A percentile compares a stretch with the other conserved stretches of the same genome.
These are phyloP conservation scores for Oncorhynchus clarkii DNA, from an alignment of 2,113 vertebrate species.

Conservation along the genomic window DNA sequence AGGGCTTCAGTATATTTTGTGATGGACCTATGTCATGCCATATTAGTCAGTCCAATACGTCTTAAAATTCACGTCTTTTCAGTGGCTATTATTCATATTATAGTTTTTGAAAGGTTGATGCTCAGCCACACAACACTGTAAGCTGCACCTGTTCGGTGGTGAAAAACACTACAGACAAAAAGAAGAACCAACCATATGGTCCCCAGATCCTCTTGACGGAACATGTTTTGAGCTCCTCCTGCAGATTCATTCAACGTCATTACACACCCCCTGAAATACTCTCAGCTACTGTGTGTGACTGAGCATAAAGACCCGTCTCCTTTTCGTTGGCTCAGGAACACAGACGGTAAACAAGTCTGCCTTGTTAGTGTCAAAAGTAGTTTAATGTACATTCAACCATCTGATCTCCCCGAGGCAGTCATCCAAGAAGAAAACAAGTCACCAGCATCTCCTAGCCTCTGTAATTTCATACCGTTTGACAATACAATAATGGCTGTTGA, in stretches of 20 bases:
- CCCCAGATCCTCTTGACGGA: too few relatives aligned
- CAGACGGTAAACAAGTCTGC: conserved; percentile 28
- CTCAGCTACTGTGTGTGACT: not conserved
- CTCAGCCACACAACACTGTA: too few relatives aligned
- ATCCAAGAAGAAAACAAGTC: not conserved
- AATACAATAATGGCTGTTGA: conserved; percentile 49
- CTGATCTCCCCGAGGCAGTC: not conserved
- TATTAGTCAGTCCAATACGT: too few relatives aligned
- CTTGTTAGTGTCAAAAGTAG: not conserved
- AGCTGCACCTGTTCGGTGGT: too few relatives aligned
- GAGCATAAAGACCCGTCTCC: not conserved
- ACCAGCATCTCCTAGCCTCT: not conserved
- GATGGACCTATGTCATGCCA: too few relatives aligned
- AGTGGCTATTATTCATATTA: not conserved
- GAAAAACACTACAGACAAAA: too few relatives aligned
- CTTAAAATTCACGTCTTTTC: not conserved
- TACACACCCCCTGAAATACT: not conserved
- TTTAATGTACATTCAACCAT: not conserved
- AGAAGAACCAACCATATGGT: too few relatives aligned
- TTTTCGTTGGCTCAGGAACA: not conserved
- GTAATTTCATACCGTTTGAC: conserved; percentile 29
- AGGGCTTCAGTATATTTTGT: not conserved
- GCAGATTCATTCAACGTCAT: not conserved
- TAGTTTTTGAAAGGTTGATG: too few relatives aligned
- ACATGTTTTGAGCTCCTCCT: too few relatives aligned